Base-by-base conservation (phyloP, 1,140 invertebrate genomes). In the Cotesia glomerata region DNA sequence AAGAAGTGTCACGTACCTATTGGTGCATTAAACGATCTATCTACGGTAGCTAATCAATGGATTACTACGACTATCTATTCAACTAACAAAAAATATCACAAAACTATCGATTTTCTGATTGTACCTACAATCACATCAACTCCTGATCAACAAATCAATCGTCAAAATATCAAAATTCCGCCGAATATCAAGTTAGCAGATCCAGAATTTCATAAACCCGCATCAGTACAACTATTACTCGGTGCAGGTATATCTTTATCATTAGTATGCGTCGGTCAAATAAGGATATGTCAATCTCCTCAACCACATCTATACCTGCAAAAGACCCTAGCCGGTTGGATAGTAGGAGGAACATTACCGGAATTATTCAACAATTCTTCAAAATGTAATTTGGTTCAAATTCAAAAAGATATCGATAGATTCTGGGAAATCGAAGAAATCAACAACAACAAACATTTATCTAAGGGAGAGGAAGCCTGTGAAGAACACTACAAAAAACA, bases 401-500 rank as follows among this genome's bases (percentile, higher is more conserved):
- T 66, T 4, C 18, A 51, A 9, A 16, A 73, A 4, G 45, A 66
- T 3, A 64, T 76, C 1, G 45, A 18, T 1, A 67, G 56, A 45
- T 78, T 78, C 34, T 74, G 75, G 76, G 69, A 73, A 58, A 72
- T 76, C 5, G 74, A 76, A 56, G 73, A 78, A 63, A 51, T 51
- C 2, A 5, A 14, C 5, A 59, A n/a, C 26, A 26, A 36, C 18
- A 18, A 59, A n/a, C 35, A 52, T 18, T 7, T 18, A 11, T 62
- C 73, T 1, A 16, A 63, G 0, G 77, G 80, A 26, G 78, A 81
- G 52, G 32, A 16, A 16, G 11, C 7, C 35, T 80, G 78, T 54
- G 76, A 81, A 71, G 16, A 75, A 56, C 71, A 78, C 39, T 81
- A 78, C 65, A 16, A 54, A 13, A 67, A 77, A 64, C 76, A 69